These are phyloP conservation scores for Okapia johnstoni DNA, from an alignment of 2,113 vertebrate genomes.

Conservation along the genomic window DNA sequence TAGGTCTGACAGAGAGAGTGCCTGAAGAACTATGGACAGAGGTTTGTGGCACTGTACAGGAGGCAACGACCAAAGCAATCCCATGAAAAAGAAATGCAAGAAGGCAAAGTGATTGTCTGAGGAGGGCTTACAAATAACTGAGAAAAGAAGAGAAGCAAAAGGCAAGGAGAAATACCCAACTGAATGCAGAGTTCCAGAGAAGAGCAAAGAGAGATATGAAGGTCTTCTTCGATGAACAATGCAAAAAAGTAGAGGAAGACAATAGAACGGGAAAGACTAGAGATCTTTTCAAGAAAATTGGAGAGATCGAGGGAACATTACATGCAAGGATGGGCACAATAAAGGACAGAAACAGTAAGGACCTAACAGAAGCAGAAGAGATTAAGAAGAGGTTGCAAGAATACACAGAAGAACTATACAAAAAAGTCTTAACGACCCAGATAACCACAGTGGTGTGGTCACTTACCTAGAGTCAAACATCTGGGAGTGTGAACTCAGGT, in stretches of 20 bases:
- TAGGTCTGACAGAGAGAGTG: neutral
- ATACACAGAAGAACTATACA: neutral
- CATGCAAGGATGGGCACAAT: neutral
- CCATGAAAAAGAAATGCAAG: neutral
- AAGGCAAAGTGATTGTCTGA: neutral
- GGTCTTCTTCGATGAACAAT: neutral
- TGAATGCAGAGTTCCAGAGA: neutral
- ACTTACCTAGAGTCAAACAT: neutral
- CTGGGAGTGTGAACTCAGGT: neutral
- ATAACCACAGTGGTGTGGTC: neutral
- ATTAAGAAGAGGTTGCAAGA: neutral
- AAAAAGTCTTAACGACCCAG: neutral
- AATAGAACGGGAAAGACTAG: neutral
- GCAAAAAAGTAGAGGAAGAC: neutral
- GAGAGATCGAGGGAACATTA: neutral
- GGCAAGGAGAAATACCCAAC: neutral
- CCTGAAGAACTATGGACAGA: neutral
- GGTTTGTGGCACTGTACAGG: neutral
- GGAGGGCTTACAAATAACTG: neutral
- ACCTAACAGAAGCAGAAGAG: neutral
- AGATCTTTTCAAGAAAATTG: neutral
- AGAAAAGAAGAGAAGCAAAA: neutral
- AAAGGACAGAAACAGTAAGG: neutral
- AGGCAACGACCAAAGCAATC: neutral
- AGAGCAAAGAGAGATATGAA: neutral